Conservation (phyloP, 2,888 invertebrate species). For the Alloplasta piceator region DNA sequence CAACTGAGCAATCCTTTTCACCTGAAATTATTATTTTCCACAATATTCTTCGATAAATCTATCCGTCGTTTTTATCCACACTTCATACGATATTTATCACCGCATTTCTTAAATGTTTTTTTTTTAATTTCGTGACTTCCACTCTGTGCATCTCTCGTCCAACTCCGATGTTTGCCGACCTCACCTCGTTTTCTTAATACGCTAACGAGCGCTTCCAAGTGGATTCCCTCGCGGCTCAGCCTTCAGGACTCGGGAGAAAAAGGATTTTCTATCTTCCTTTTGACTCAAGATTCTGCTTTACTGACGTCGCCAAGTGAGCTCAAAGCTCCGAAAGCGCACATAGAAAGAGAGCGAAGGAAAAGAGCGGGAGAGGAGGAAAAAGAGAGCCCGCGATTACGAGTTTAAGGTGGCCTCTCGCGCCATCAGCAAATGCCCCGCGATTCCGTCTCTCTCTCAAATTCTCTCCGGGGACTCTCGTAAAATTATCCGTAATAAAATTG, state of each 20-base stretch:
- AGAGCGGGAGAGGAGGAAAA: conserved; percentile 1
- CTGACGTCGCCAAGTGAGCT: background rate
- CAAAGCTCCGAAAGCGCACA: too few species aligned
- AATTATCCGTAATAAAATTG: conserved; percentile 82
- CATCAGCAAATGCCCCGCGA: conserved; percentile 10
- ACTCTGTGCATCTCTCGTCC: conserved; percentile 6
- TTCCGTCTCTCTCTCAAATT: conserved; percentile 24
- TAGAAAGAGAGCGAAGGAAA: background rate
- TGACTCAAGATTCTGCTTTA: conserved; percentile 5
- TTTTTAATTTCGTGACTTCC: conserved; percentile 46
- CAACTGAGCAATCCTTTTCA: too few species aligned
- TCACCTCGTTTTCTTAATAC: conserved; percentile 64
- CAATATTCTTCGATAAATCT: too few species aligned
- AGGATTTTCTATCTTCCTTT: conserved; percentile 25
- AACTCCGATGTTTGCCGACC: conserved; percentile 56
- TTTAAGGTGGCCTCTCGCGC: conserved; percentile 73
- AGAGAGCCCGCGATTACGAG: conserved; percentile 72
- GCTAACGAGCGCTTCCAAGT: conserved; percentile 57
- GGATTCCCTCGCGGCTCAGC: conserved; percentile 34
- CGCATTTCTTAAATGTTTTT: conserved; percentile 36
- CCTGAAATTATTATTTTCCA: too few species aligned
- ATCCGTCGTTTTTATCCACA: too few species aligned
- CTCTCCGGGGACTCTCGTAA: conserved; percentile 77
- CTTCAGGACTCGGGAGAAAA: conserved; percentile 12
- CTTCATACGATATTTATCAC: conserved; percentile 28